Evolutionary conservation across 35 echinoderm and acorn worm genomes (phyloP).

Genomic region (Stichopus chloronotus): DNA sequence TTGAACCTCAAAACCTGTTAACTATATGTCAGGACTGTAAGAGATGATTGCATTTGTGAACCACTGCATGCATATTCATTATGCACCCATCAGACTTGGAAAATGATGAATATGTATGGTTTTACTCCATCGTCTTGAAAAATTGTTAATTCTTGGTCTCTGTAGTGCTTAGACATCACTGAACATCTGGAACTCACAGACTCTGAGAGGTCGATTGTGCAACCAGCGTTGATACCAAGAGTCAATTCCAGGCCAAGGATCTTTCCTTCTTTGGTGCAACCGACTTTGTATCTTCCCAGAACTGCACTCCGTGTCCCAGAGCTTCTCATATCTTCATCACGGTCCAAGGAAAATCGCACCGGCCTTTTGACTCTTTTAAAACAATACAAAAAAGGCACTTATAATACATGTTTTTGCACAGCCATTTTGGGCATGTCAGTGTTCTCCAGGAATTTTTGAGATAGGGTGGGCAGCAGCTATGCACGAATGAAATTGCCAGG

Average conservation of each 20-base stretch:
- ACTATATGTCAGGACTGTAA: too few relatives aligned
- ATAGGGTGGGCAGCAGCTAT: not conserved
- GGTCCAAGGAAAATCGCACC: slow-evolving; percentile 71
- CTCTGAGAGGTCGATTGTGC: slow-evolving; percentile 37
- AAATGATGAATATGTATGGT: too few relatives aligned
- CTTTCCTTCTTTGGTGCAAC: slow-evolving; percentile 69
- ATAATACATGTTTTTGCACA: not conserved
- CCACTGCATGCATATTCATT: too few relatives aligned
- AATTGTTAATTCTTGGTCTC: too few relatives aligned
- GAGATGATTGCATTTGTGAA: too few relatives aligned
- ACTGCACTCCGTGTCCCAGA: slow-evolving; percentile 71
- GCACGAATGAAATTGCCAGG: not conserved
- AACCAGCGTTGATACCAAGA: slow-evolving; percentile 59
- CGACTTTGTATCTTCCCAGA: slow-evolving; percentile 75
- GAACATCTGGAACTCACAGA: slow-evolving; percentile 33
- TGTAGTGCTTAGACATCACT: too few relatives aligned
- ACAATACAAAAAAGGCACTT: not conserved
- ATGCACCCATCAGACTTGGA: too few relatives aligned
- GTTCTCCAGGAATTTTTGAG: not conserved
- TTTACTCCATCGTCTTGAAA: too few relatives aligned
- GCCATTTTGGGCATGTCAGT: not conserved
- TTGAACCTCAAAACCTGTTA: too few relatives aligned
- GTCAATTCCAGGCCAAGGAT: slow-evolving; percentile 62
- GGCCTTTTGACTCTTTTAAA: slow-evolving; percentile 66
- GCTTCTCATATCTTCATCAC: slow-evolving; percentile 74